Base-by-base conservation (phyloP, 1,140 invertebrate species). In the Babylonia areolata region DNA sequence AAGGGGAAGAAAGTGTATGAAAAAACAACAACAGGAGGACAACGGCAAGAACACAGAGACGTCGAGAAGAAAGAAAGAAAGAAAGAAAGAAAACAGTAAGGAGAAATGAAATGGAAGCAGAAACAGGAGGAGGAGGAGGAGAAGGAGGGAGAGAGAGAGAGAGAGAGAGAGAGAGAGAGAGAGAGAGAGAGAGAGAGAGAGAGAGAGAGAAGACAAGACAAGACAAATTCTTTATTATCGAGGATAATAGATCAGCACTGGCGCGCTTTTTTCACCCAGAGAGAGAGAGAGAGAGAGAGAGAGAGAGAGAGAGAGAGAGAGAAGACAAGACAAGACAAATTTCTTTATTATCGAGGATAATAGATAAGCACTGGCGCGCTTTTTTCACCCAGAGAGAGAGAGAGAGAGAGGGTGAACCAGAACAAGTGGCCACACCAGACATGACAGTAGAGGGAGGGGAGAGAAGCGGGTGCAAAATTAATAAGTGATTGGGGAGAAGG, bases 161-260 rank as follows among this genome's bases (percentile, higher is more conserved):
- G 39, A 80, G 78, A 80, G 78, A 37, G 39, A 40, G 39, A 80
- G 78, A 3, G 39, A 42, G 78, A 80, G 78, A 23, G 78, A 80
- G 23, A 23, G 39, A 15, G 23, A 40, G 9, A 9, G 78, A 40
- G 39, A 9, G 23, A 80, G 31, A 31, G 78, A 23, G 28, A 40
- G 39, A 80, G 39, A 15, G 39, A 42, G 35, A 80, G 39, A 80
- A 54, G 31, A 54, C 2, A 37, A n/a, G 23, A n/a, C 3, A 42
- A 37, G 35, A 23, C n/a, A n/a, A n/a, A n/a, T n/a, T n/a, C n/a
- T n/a, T n/a, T n/a, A n/a, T n/a, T n/a, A n/a, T n/a, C n/a, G 28
- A 37, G 46, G 15, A n/a, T 2, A 42, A 40, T 11, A 54, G 31
- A 80, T 9, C 9, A n/a, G n/a, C n/a, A n/a, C n/a, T n/a, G n/a